A percentile compares a stretch with the other conserved stretches of the same genome.
Evolutionary conservation across 2,888 invertebrate species (phyloP).

Genomic region (Parnassius smintheus): DNA sequence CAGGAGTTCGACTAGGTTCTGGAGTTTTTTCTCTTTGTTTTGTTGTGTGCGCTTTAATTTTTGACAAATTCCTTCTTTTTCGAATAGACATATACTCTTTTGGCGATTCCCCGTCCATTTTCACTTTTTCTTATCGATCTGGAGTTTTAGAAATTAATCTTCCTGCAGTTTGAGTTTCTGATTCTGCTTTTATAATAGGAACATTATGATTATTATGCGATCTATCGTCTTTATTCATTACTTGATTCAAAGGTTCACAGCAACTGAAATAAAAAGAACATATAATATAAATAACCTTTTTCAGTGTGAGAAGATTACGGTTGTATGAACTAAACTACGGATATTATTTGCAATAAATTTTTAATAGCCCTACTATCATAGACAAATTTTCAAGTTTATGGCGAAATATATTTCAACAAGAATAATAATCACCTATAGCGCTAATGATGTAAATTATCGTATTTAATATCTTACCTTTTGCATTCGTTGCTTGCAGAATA

Average conservation of each 20-base stretch:
- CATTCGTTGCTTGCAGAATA: slow-evolving; percentile 46
- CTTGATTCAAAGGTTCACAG: slow-evolving; percentile 47
- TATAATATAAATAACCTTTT: too few relatives aligned
- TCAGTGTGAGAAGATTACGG: too few relatives aligned
- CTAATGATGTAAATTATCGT: too few relatives aligned
- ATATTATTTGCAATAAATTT: too few relatives aligned
- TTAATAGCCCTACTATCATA: too few relatives aligned
- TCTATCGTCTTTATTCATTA: slow-evolving; percentile 59
- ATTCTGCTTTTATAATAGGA: slow-evolving; percentile 58
- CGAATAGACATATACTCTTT: slow-evolving; percentile 78
- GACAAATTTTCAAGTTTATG: too few relatives aligned
- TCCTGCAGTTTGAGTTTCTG: slow-evolving; percentile 59
- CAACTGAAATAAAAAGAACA: slow-evolving; percentile 34
- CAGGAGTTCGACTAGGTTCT: slow-evolving; percentile 68
- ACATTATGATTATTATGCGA: slow-evolving; percentile 46
- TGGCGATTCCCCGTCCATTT: slow-evolving; percentile 62
- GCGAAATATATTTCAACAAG: too few relatives aligned
- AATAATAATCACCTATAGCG: too few relatives aligned
- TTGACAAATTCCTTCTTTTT: slow-evolving; percentile 82
- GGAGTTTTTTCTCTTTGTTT: slow-evolving; percentile 76
- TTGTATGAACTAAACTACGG: too few relatives aligned
- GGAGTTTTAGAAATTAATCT: slow-evolving; percentile 50
- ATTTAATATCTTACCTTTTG: slow-evolving; percentile 58
- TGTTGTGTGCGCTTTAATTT: slow-evolving; percentile 74
- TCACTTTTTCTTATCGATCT: slow-evolving; percentile 39